These are phyloP conservation scores for Drosophila kanapiae DNA, from an alignment of 1,140 invertebrate genomes.

Conservation along the genomic window DNA sequence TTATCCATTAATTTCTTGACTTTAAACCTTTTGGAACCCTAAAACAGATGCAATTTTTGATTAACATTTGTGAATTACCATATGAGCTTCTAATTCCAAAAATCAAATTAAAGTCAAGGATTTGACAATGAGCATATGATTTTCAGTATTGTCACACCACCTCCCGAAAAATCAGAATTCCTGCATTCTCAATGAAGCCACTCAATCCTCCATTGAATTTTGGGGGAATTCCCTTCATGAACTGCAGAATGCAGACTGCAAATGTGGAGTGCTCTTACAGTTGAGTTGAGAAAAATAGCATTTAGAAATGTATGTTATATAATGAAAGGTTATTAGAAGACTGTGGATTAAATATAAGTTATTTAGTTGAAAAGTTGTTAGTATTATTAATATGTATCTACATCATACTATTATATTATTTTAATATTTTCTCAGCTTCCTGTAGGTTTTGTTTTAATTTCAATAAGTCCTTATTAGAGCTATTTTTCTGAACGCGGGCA, in stretches of 20 bases:
- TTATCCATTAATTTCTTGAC: neutral
- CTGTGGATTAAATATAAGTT: neutral
- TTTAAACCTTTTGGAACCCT: neutral
- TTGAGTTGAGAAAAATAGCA: neutral
- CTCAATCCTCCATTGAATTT: constrained; percentile 5
- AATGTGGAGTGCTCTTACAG: constrained; percentile 9
- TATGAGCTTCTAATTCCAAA: neutral
- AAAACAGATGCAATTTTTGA: neutral
- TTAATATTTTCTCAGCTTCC: neutral
- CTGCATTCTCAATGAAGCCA: constrained; percentile 13
- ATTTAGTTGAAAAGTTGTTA: neutral
- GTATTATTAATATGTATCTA: neutral
- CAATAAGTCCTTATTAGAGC: neutral
- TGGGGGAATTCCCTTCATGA: constrained; percentile 31
- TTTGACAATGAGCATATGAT: constrained; percentile 1
- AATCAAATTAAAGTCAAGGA: constrained; percentile 29
- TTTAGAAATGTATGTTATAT: neutral
- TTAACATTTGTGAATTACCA: neutral
- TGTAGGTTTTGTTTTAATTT: neutral
- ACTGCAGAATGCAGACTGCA: constrained; percentile 26
- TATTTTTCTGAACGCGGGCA: neutral
- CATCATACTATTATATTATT: neutral
- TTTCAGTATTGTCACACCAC: constrained; percentile 5
- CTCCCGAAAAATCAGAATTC: constrained; percentile 4
- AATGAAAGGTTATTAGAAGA: neutral